Conservation (phyloP, 2,113 vertebrate genomes). For the Callospermophilus lateralis region DNA sequence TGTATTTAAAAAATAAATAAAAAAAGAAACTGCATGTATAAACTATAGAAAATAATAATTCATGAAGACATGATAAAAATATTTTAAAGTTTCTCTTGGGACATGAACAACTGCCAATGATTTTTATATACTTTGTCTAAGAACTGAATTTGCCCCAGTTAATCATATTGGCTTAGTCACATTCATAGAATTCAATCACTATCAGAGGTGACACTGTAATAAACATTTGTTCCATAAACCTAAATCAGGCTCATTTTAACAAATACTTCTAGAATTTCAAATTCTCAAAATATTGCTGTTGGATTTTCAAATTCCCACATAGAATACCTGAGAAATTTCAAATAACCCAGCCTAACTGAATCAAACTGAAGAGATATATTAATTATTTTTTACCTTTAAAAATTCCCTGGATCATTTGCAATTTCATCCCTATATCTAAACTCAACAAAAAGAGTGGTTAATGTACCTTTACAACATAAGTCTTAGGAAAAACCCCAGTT, state of each 20-base stretch:
- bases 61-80: constrained; percentile 1
- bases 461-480: neutral
- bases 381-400: constrained; percentile 46
- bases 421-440: constrained; percentile 54
- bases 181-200: constrained; percentile 57
- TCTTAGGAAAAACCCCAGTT: neutral
- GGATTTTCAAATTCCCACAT: constrained; percentile 30
- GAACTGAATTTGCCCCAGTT: neutral
- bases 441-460: neutral
- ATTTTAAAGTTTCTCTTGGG: constrained; percentile 27
- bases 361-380: neutral
- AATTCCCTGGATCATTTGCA: constrained; percentile 14
- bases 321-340: constrained; percentile 10
- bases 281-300: constrained; percentile 9
- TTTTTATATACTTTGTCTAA: neutral
- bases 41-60: constrained; percentile 1
- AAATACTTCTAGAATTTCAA: constrained; percentile 42
- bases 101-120: constrained; percentile 4
- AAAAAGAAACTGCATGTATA: neutral
- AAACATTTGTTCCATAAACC: constrained; percentile 50
- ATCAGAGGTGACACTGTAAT: constrained; percentile 36
- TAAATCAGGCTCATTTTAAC: constrained; percentile 28
- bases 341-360: neutral
- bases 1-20: no score
- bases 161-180: constrained; percentile 1